Evolutionary conservation across 1,140 invertebrate species (phyloP).

Genomic region (Zeugodacus cucurbitae): DNA sequence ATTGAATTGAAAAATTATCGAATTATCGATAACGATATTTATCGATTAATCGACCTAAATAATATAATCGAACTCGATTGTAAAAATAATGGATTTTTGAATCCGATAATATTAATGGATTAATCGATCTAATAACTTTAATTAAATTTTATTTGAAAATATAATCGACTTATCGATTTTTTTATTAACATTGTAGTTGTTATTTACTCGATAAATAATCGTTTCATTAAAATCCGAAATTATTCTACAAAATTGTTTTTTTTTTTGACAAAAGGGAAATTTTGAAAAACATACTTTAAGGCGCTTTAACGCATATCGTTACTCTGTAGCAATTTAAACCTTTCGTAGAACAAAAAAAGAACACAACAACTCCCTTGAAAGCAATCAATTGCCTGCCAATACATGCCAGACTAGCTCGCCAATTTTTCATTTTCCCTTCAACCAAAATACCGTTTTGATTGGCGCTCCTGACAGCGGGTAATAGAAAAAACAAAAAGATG

Average conservation of each 20-base stretch:
- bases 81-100: too few species aligned
- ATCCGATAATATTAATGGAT: too few species aligned
- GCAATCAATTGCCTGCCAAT: slow-evolving; percentile 20
- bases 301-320: too few species aligned
- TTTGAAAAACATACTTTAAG: background rate
- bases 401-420: background rate
- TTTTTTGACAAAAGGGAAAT: background rate
- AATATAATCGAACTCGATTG: background rate
- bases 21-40: too few species aligned
- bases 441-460: background rate
- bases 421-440: background rate
- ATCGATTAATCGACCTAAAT: background rate
- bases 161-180: too few species aligned
- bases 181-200: too few species aligned
- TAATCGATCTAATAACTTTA: too few species aligned
- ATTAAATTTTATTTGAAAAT: too few species aligned
- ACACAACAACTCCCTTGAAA: background rate
- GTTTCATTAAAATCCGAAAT: too few species aligned
- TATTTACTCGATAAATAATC: background rate
- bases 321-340: too few species aligned
- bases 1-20: too few species aligned
- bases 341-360: background rate
- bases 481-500: background rate
- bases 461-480: background rate
- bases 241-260: too few species aligned